These are phyloP conservation scores for Myiozetetes cayanensis DNA, from an alignment of 2,113 vertebrate genomes.

Conservation along the genomic window DNA sequence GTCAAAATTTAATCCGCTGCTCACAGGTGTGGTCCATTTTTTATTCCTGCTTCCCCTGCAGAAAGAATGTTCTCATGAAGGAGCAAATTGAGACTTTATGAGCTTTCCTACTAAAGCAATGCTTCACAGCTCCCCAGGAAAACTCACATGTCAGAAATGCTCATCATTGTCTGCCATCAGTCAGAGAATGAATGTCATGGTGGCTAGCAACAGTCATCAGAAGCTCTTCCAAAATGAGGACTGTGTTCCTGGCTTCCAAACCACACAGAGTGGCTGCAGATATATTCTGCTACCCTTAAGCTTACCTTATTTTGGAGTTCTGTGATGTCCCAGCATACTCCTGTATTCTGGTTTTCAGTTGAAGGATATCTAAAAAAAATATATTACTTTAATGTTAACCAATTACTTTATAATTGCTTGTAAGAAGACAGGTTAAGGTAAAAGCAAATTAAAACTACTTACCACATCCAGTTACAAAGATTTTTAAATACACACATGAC, in stretches of 20 bases:
- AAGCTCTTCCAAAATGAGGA: neutral
- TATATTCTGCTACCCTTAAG: neutral
- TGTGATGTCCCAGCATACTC: neutral
- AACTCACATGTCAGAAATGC: neutral
- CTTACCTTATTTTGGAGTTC: neutral
- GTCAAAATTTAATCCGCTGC: neutral
- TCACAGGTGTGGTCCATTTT: neutral
- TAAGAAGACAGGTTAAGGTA: neutral
- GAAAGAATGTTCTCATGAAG: neutral
- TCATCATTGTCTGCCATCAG: neutral
- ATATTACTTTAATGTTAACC: neutral
- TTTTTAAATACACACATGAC: neutral
- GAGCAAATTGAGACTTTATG: neutral
- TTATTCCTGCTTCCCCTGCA: neutral
- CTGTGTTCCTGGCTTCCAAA: neutral
- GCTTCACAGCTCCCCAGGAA: neutral
- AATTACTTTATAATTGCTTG: neutral
- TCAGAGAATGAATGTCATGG: neutral
- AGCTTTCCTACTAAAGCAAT: neutral
- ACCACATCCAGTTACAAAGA: neutral
- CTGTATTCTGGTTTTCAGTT: neutral
- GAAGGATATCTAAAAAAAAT: neutral
- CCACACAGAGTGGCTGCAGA: neutral
- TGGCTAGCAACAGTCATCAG: neutral
- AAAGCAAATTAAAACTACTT: neutral